A percentile compares a stretch with the other conserved stretches of the same genome.
phyloP scores from a whole-genome alignment of 2,113 vertebrate genomes.

The Pteronura brasiliensis region DNA sequence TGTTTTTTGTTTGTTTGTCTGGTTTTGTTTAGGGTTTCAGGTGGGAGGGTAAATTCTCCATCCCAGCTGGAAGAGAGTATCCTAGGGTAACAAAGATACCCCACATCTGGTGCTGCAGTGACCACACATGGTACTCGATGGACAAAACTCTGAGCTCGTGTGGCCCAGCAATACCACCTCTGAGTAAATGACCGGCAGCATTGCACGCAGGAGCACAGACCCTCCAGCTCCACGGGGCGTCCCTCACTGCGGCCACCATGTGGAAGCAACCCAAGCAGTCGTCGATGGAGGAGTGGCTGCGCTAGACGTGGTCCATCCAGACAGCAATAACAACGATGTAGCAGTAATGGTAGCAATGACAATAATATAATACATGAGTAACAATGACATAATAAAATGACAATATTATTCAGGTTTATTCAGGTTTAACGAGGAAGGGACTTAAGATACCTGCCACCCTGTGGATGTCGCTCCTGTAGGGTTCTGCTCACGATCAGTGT shows the following conservation, averaged over 20 bases:
- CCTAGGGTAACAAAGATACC: neutral
- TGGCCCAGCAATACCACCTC: neutral
- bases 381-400: no score
- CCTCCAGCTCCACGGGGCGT: neutral
- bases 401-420: fast-evolving
- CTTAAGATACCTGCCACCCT: neutral
- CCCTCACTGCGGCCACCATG: no score
- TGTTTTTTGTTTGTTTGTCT: neutral
- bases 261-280: neutral
- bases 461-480: neutral
- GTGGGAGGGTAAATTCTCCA: neutral
- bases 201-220: neutral
- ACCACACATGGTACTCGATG: fast-evolving
- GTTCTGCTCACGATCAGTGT: neutral
- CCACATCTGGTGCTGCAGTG: neutral
- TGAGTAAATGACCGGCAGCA: neutral
- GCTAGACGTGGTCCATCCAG: no score
- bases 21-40: neutral
- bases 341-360: no score
- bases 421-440: neutral
- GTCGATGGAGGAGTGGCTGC: no score
- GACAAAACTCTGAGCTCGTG: neutral
- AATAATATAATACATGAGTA: no score
- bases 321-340: no score
- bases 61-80: neutral